A percentile compares a stretch with the other conserved stretches of the same genome.
Conservation (phyloP, 2,797 vertebrate genomes). For the Anableps anableps region DNA sequence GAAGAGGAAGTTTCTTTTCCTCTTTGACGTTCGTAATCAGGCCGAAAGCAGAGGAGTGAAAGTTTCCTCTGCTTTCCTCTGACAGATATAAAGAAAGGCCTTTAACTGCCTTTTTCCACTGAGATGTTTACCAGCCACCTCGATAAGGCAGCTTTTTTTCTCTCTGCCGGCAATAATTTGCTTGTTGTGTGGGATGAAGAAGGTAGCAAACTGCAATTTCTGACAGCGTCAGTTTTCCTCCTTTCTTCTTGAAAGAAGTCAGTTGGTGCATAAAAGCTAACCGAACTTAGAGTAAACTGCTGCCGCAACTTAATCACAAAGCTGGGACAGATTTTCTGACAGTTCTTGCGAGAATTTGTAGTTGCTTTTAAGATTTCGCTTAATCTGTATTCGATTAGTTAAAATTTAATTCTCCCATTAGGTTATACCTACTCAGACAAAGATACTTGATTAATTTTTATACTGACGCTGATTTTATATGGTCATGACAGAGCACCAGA, state of each 20-base stretch:
- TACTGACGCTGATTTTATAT: background rate
- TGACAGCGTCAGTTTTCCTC: constrained; percentile 47
- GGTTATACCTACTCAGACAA: background rate
- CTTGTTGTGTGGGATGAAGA: constrained; percentile 68
- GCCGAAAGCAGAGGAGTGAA: constrained; percentile 47
- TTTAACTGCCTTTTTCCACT: constrained; percentile 75
- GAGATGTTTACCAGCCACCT: constrained; percentile 64
- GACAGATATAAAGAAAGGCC: constrained; percentile 56
- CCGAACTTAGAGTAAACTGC: background rate
- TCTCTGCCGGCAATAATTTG: constrained; percentile 45
- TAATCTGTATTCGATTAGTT: background rate
- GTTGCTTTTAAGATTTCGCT: background rate
- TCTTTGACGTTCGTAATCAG: constrained; percentile 39
- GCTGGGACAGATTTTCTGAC: background rate
- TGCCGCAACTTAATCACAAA: background rate
- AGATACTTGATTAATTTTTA: background rate
- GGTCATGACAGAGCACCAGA: constrained; percentile 24
- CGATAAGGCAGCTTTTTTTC: constrained; percentile 57
- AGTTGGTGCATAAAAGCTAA: background rate
- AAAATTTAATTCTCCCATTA: background rate
- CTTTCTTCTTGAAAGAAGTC: constrained; percentile 2
- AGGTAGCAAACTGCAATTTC: constrained; percentile 40
- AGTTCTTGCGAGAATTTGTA: background rate
- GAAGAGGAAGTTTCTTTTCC: constrained; percentile 52
- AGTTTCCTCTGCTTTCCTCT: constrained; percentile 38